Conservation (phyloP, 1,140 invertebrate genomes). For the Heliconius congener region DNA sequence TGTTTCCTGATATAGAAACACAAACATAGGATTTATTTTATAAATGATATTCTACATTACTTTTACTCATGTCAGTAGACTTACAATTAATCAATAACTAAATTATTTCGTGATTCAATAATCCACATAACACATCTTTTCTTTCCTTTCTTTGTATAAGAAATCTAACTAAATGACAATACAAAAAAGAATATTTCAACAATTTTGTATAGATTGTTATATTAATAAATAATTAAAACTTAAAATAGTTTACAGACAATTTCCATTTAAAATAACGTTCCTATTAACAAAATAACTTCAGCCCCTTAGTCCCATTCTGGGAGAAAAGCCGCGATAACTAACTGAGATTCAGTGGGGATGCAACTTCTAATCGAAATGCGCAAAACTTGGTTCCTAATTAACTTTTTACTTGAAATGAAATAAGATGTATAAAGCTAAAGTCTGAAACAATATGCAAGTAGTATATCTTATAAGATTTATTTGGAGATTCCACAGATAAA, state of each 20-base stretch:
- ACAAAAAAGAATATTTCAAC: not conserved
- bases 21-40: too few relatives aligned
- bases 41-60: too few relatives aligned
- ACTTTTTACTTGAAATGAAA: slow-evolving; percentile 29
- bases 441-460: slow-evolving; percentile 24
- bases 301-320: slow-evolving; percentile 24
- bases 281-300: slow-evolving; percentile 27
- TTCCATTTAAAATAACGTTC: slow-evolving; percentile 18
- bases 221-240: not conserved
- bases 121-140: not conserved
- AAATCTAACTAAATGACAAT: not conserved
- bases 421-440: slow-evolving; percentile 17
- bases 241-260: not conserved
- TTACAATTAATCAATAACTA: too few relatives aligned
- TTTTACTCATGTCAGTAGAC: too few relatives aligned
- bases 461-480: slow-evolving; percentile 21
- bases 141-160: not conserved
- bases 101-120: too few relatives aligned
- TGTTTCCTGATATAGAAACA: too few relatives aligned
- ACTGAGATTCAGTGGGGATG: slow-evolving; percentile 30
- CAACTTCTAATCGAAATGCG: slow-evolving; percentile 37
- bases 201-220: not conserved
- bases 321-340: slow-evolving; percentile 26
- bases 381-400: slow-evolving; percentile 35
- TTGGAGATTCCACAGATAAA: not conserved